These are phyloP conservation scores for Ichneumoninae sp. DNA, from an alignment of 2,888 invertebrate species.

Conservation along the genomic window DNA sequence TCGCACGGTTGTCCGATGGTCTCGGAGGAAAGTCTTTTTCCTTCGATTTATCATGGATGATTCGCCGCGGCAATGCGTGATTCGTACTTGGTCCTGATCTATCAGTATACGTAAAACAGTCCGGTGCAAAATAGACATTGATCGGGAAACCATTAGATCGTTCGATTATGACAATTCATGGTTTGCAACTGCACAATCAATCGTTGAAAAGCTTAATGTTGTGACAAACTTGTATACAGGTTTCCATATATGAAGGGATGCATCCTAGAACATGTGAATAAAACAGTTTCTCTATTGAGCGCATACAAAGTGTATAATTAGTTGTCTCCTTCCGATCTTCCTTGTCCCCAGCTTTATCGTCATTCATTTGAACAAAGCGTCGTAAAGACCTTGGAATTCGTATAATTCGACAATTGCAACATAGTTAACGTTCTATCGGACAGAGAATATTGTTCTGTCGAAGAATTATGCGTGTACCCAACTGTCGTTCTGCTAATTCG, in stretches of 20 bases:
- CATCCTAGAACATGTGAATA: conserved; percentile 44
- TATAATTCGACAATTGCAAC: background rate
- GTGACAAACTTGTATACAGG: conserved; percentile 16
- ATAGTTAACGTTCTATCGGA: background rate
- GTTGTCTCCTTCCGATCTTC: background rate
- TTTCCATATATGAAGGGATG: conserved; percentile 45
- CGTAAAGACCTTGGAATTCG: background rate
- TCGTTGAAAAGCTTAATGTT: background rate
- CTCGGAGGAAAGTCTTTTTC: conserved; percentile 77
- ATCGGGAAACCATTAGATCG: background rate
- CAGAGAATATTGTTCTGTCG: background rate
- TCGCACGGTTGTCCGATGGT: conserved; percentile 69
- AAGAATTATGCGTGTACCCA: background rate
- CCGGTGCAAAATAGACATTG: background rate
- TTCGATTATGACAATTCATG: background rate
- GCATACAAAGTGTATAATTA: background rate
- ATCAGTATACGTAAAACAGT: conserved; percentile 19
- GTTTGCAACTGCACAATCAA: background rate
- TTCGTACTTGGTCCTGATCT: conserved; percentile 78
- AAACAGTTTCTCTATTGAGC: conserved; percentile 33
- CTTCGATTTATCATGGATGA: conserved; percentile 65
- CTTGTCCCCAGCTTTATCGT: background rate
- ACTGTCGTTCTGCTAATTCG: background rate
- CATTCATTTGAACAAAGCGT: background rate
- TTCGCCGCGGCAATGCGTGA: conserved; percentile 70